A percentile compares a stretch with the other conserved stretches of the same genome.
Conservation (phyloP, 2,888 invertebrate species). For the Apamea crenata region DNA sequence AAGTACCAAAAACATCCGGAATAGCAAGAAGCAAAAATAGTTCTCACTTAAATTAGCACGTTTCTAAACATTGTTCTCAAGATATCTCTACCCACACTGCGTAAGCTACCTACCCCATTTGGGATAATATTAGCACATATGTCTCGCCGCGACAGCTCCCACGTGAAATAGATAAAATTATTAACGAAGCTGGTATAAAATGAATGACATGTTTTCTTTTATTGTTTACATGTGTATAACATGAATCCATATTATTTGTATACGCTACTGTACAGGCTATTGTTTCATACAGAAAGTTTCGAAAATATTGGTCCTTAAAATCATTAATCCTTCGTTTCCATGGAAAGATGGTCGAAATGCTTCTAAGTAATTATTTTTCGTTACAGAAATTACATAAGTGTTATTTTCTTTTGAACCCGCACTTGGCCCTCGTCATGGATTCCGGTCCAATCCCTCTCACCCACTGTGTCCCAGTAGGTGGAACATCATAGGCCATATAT, state of each 20-base stretch:
- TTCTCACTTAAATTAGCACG: conserved; percentile 36
- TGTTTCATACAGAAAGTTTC: background rate
- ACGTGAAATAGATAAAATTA: conserved; percentile 48
- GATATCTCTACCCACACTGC: conserved; percentile 37
- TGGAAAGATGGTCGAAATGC: no score
- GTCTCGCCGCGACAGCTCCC: conserved; percentile 36
- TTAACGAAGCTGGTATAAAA: conserved; percentile 44
- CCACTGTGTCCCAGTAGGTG: background rate
- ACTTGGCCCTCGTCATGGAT: background rate
- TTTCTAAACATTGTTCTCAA: conserved; percentile 25
- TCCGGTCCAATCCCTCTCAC: background rate
- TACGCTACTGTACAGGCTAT: background rate
- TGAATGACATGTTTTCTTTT: conserved; percentile 28
- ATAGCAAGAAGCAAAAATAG: conserved; percentile 8
- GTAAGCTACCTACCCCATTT: conserved; percentile 28
- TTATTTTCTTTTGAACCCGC: background rate
- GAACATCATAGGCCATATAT: background rate
- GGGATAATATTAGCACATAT: conserved; percentile 54
- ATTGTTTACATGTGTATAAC: conserved; percentile 16
- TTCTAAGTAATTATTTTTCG: no score
- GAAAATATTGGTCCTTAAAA: background rate
- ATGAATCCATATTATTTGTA: background rate
- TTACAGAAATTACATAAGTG: no score
- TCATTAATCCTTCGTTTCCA: no score
- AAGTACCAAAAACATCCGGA: no score